Evolutionary conservation across 2,797 vertebrate species (phyloP).

Genomic region (Sebastes itinus): DNA sequence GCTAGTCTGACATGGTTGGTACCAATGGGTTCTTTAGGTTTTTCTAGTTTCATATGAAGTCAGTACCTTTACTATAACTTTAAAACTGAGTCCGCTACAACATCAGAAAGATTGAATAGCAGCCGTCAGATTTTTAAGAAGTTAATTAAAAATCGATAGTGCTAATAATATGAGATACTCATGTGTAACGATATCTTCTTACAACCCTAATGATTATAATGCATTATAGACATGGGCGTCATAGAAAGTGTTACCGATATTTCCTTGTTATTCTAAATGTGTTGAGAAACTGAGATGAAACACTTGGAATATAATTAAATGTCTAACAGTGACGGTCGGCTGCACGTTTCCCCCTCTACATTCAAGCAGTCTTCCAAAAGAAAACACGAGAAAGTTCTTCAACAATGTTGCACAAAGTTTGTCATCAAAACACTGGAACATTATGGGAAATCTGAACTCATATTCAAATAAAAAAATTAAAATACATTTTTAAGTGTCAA

Average conservation of each 20-base stretch:
- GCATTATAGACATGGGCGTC: not conserved
- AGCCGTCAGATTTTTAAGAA: no score
- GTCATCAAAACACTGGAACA: conserved; percentile 22
- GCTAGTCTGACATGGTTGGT: no score
- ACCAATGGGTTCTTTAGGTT: no score
- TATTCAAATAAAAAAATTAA: conserved; percentile 19
- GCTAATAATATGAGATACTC: no score
- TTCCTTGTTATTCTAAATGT: conserved; percentile 12
- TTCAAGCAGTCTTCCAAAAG: conserved; percentile 83
- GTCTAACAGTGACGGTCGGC: conserved; percentile 38
- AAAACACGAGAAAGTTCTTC: conserved; percentile 57
- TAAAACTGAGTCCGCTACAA: no score
- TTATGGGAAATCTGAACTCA: conserved; percentile 31
- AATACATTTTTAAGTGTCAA: conserved; percentile 68
- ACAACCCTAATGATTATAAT: not conserved
- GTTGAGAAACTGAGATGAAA: conserved; percentile 55
- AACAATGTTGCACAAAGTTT: not conserved
- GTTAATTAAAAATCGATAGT: no score
- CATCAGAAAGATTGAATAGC: no score
- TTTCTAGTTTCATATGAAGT: no score
- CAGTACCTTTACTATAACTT: no score
- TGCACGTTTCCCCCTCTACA: conserved; percentile 73
- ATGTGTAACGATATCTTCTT: no score
- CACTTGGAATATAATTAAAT: conserved; percentile 40
- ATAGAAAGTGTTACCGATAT: not conserved